Base-by-base conservation (phyloP, 2,113 vertebrate genomes). In the Todiramphus saurophagus region DNA sequence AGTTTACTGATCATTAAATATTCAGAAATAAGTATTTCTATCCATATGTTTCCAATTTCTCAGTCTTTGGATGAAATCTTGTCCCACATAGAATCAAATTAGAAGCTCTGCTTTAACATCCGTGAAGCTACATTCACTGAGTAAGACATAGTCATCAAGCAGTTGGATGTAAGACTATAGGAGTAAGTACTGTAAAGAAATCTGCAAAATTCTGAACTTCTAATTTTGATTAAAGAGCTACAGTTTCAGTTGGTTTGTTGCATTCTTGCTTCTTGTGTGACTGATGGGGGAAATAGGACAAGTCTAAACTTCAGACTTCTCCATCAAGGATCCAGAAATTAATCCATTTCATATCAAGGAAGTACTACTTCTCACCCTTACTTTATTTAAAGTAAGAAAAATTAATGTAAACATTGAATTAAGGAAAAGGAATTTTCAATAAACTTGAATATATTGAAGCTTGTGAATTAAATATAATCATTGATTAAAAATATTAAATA, bases 401-500 rank as follows among this genome's bases (percentile, higher is more conserved):
- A 93, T 62, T 0, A 90, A 95, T 58, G 85, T 83, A 93, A 97
- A 93, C 13, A 86, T 50, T 96, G 94, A 93, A 94, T 74, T 93
- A 94, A 86, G 59, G 63, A 90, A 88, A 82, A 93, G 6, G 43
- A 39, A 73, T 73, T 92, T 87, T 92, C 88, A 88, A 93, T 95
- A 92, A 88, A 83, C 28, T 83, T 88, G 70, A 92, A 62, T 62
- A 80, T 66, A 91, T 80, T 86, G 37, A 92, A 85, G 72, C 53
- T 93, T 77, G 31, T 95, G 63, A 94, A 96, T 95, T 95, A 97
- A 92, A 93, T 79, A 95, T 93, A 79, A 88, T 60, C 63, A 86
- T 66, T 92, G 67, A 96, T 97, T 88, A 94, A 94, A 93, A 93
- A 66, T 43, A 73, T 83, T 62, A 83, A 79, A 83, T 44, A 90